Conservation (phyloP, 2,888 invertebrate genomes). For the Eristalis pertinax region DNA sequence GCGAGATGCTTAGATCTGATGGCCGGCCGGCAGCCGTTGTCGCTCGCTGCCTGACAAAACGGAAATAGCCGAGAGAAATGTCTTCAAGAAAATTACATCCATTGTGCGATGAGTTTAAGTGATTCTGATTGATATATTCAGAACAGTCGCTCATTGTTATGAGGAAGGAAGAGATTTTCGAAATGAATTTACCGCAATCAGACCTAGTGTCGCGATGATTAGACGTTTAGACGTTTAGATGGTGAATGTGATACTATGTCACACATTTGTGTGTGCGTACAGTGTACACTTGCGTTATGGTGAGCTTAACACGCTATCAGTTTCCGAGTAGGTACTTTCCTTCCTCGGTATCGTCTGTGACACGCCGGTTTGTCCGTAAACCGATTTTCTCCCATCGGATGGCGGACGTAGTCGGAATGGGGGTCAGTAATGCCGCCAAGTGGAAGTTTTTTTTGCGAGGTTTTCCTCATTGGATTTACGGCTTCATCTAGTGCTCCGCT, state of each 20-base stretch:
- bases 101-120: constrained; percentile 71
- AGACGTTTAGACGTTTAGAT: constrained; percentile 22
- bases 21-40: constrained; percentile 14
- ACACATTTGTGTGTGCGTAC: too few relatives aligned
- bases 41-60: constrained; percentile 58
- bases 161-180: constrained; percentile 73
- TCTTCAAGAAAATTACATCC: constrained; percentile 72
- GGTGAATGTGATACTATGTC: neutral
- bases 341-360: constrained; percentile 29
- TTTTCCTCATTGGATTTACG: constrained; percentile 72
- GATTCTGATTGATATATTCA: constrained; percentile 73
- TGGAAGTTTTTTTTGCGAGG: constrained; percentile 61
- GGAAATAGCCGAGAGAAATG: constrained; percentile 70
- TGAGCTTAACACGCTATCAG: constrained; percentile 61
- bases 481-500: constrained; percentile 61
- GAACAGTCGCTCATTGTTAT: constrained; percentile 71
- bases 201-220: constrained; percentile 56
- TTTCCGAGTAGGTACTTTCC: constrained; percentile 65
- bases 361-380: constrained; percentile 4
- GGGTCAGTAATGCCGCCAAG: constrained; percentile 69
- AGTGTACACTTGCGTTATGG: constrained; percentile 25
- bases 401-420: constrained; percentile 47
- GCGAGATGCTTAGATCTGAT: constrained; percentile 45
- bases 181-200: constrained; percentile 70
- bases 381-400: constrained; percentile 57